Conservation (phyloP, 64 coral and sea anemone genomes). For the Anthopleura sola region DNA sequence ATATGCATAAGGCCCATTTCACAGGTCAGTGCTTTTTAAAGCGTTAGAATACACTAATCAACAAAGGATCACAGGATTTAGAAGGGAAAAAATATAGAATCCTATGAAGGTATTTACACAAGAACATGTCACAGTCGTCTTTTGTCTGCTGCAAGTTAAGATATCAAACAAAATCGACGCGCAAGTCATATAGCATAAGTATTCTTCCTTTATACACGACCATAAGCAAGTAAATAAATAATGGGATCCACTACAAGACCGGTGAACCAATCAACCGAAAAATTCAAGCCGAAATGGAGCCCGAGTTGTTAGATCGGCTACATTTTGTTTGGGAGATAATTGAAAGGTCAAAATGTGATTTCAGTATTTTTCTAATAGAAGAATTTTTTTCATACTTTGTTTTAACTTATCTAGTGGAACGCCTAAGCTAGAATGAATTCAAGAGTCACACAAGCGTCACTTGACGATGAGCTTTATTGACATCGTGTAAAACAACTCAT, state of each 20-base stretch:
- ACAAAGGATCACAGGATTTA: not conserved
- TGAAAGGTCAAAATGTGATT: not conserved
- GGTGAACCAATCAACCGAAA: not conserved
- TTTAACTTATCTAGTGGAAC: not conserved
- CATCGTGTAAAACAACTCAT: conserved; percentile 6
- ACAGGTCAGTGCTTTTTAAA: not conserved
- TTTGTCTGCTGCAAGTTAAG: not conserved
- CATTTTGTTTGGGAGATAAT: not conserved
- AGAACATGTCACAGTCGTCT: not conserved
- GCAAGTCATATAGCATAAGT: not conserved
- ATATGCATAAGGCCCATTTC: not conserved
- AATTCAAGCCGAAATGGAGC: not conserved
- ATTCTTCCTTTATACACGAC: not conserved
- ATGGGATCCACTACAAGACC: not conserved
- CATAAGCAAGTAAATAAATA: conserved; percentile 22
- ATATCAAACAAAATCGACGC: not conserved
- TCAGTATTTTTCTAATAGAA: not conserved
- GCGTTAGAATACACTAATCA: not conserved
- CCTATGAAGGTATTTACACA: not conserved
- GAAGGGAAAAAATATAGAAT: not conserved
- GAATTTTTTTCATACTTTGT: not conserved
- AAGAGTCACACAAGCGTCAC: conserved; percentile 16
- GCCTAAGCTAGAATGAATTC: not conserved
- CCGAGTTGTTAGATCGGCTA: not conserved
- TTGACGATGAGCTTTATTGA: conserved; percentile 15